Percentiles rank a stretch among this genome's conserved stretches.
These are phyloP conservation scores for Carassius gibelio DNA, from an alignment of 2,113 vertebrate genomes.

Conservation along the genomic window DNA sequence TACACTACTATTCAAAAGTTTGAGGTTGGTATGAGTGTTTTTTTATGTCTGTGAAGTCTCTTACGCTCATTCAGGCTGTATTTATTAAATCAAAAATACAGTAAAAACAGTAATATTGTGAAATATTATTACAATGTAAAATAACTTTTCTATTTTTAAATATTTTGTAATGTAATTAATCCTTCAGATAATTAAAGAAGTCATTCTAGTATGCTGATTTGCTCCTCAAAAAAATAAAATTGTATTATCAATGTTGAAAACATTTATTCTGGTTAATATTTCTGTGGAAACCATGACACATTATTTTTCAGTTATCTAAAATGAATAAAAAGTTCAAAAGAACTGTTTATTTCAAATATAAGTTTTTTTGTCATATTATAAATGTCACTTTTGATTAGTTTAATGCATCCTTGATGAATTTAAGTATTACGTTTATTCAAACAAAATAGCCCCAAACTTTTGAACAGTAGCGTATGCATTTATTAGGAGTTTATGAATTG, in stretches of 20 bases:
- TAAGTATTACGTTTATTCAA: neutral
- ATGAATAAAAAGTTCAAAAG: neutral
- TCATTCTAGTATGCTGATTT: neutral
- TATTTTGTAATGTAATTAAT: neutral
- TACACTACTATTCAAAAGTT: slow-evolving; percentile 11
- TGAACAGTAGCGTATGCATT: neutral
- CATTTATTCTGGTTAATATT: too few relatives aligned
- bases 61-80: neutral
- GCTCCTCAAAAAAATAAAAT: neutral
- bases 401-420: neutral
- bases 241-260: too few relatives aligned
- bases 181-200: neutral
- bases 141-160: neutral
- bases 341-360: neutral
- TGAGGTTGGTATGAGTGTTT: neutral
- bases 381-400: neutral
- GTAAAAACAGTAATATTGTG: neutral
- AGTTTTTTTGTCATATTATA: neutral
- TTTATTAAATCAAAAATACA: neutral
- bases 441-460: slow-evolving; percentile 3
- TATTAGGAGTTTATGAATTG: slow-evolving; percentile 40
- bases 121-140: slow-evolving; percentile 2
- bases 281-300: too few relatives aligned
- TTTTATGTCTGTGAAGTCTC: neutral
- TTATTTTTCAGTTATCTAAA: neutral